Evolutionary conservation across 1,140 invertebrate species (phyloP), one percentile per base, ranked within the genome.

Genomic region (Leptopilina clavipes): DNA sequence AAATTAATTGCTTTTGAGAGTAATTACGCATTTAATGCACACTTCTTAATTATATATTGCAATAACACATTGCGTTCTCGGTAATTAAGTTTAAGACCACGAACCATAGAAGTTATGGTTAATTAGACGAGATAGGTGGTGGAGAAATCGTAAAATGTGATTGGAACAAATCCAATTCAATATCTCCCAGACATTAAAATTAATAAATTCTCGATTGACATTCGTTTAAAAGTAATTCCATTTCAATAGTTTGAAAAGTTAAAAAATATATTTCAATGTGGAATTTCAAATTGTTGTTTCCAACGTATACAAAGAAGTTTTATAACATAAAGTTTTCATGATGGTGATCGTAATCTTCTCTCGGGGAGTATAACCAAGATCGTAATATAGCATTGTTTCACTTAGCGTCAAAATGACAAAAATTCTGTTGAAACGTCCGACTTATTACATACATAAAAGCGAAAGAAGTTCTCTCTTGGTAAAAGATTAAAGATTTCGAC

Each of bases 21-120:
- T 65, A 65, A 65, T 65, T 65, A 65, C 59, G 59, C 25, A 65
- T 65, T 65, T 65, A 65, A 65, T 65, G 59, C 59, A 65, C 19
- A 65, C 22, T 25, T 31, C 59, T 65, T 65, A 65, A 65, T 65
- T 65, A 65, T 65, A 65, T 31, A 65, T 19, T 65, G 59, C 25
- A 65, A 65, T 65, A 65, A 65, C 59, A 31, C 25, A 65, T 65
- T 65, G 19, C 25, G 22, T 65, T 65, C 59, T 14, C 12, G 59
- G 59, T 31, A 65, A 65, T 65, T 31, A 65, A 65, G 59, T 65
- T 65, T 65, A 31, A 65, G 22, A 65, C 59, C 59, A 65, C 59
- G 12, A 31, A 52, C 48, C 48, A 52, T 52, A 52, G n/a, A 52
- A 65, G 22, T 65, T 65, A 31, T 65, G 59, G 59, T 65, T 65